Base-by-base conservation (phyloP, 2,113 vertebrate species). In the Aptenodytes forsteri region DNA sequence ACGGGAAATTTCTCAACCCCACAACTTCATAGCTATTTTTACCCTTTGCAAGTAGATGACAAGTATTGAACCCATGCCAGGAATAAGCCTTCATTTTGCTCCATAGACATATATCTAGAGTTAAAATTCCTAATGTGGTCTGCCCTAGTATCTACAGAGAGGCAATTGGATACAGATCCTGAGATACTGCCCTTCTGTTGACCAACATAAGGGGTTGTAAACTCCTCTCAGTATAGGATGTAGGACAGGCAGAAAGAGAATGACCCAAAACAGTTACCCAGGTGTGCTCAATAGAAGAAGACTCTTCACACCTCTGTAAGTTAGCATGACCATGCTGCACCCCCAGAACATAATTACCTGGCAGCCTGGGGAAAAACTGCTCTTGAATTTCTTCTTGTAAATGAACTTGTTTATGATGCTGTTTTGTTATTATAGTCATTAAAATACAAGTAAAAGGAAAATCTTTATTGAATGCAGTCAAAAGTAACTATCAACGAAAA, bases 231-330 rank as follows among this genome's bases (percentile, higher is more conserved):
- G 13, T 7, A 18, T 14, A 46, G 3, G 10, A 30, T 5, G 4
- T 18, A 50, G 6, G 11, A 10, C 29, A 67, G 21, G 7, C 6
- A 54, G 56, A 40, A 76, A 22, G 13, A 85, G 16, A 54, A 44
- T 22, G 9, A 77, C 7, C 7, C 49, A 54, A 54, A 61, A 2
- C 7, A 26, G 23, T 34, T 62, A 52, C 14, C 13, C 26, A 40
- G 18, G 10, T n/a, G 10, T 29, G 5, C 27, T 78, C 1, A 0
- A 18, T 1, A 27, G 7, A 36, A 32, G 22, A 71, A 6, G 36
- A 36, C 9, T 62, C 69, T 77, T 72, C 29, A 49, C 8, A n/a
- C 3, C 20, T 58, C 21, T 2, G 0, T 72, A 36, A 44, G 29
- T 76, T 36, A 56, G 5, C 14, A 59, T 0, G 1, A 25, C 34